phyloP scores from a whole-genome alignment of 1,140 invertebrate genomes.

The Dendrolimus kikuchii region DNA sequence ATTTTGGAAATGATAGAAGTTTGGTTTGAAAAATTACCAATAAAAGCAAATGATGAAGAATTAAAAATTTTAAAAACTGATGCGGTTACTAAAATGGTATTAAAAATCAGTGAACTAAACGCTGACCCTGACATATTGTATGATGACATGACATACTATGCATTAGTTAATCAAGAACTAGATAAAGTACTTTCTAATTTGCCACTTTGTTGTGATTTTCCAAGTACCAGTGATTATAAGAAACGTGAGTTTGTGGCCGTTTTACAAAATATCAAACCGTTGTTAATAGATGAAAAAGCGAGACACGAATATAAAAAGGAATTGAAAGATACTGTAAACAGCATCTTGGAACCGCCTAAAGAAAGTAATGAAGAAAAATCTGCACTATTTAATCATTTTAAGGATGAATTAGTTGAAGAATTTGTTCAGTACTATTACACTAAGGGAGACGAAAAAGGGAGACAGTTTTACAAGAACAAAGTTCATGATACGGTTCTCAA shows the following conservation, averaged over 20 bases:
- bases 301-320: constrained; percentile 31
- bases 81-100: constrained; percentile 29
- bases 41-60: constrained; percentile 13
- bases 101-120: constrained; percentile 37
- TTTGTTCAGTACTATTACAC: constrained; percentile 30
- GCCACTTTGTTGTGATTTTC: constrained; percentile 15
- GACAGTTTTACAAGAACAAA: constrained; percentile 23
- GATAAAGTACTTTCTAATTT: constrained; percentile 21
- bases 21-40: constrained; percentile 30
- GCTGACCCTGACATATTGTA: constrained; percentile 26
- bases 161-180: constrained; percentile 28
- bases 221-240: constrained; percentile 17
- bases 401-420: constrained; percentile 32
- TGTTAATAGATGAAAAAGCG: constrained; percentile 26
- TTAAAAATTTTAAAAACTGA: constrained; percentile 23
- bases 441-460: constrained; percentile 20
- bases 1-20: constrained; percentile 27
- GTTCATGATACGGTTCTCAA: constrained; percentile 21
- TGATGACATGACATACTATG: constrained; percentile 25
- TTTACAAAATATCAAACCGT: constrained; percentile 25
- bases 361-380: constrained; percentile 10
- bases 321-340: constrained; percentile 24
- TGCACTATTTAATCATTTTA: constrained; percentile 14
- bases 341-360: constrained; percentile 17
- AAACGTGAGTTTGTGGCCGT: constrained; percentile 23